Evolutionary conservation across 2,113 vertebrate genomes (phyloP), one percentile per base, ranked within the genome.

Genomic region (Chionomys nivalis): DNA sequence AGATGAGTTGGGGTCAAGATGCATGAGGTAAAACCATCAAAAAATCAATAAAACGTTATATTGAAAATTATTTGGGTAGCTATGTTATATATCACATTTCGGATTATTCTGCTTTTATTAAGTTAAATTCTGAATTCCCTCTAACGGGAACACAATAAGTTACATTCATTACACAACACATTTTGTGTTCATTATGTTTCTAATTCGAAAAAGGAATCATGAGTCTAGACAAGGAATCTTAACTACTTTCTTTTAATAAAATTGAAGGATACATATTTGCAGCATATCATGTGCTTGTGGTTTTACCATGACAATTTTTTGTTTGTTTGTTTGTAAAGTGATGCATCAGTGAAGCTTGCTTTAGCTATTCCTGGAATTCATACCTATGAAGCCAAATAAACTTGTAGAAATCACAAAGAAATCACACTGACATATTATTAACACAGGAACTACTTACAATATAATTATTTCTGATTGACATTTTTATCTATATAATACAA

Each of bases 391-490:
- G 16, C 11, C 33, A 61, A 14, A 89, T 13, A 94, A 75, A 6
- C 5, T 17, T 63, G 2, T 55, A 28, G 7, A 5, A 92, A 73
- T 93, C 19, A 24, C 0, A 44, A 63, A 10, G 52, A 78, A 3
- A 89, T 89, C 75, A 70, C 1, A 39, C 42, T 76, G 4, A 87
- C 33, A 68, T 93, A 87, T 39, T 92, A 31, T 75, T 83, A 90
- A 44, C 61, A 44, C 19, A 83, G 19, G 94, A 87, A 83, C 86
- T 44, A 76, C 39, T 90, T 92, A 21, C 39, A 65, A 23, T 58
- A 55, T 72, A 89, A 49, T 68, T 55, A 63, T 63, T 91, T 96
- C 78, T 82, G 70, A 70, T 42, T 82, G 13, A n/a, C 76, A 82
- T 90, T 0, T 81, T 88, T 52, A 10, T 90, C 81, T 87, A 78